phyloP scores from a whole-genome alignment of 2,113 vertebrate species.

The Emydocephalus ijimae region DNA sequence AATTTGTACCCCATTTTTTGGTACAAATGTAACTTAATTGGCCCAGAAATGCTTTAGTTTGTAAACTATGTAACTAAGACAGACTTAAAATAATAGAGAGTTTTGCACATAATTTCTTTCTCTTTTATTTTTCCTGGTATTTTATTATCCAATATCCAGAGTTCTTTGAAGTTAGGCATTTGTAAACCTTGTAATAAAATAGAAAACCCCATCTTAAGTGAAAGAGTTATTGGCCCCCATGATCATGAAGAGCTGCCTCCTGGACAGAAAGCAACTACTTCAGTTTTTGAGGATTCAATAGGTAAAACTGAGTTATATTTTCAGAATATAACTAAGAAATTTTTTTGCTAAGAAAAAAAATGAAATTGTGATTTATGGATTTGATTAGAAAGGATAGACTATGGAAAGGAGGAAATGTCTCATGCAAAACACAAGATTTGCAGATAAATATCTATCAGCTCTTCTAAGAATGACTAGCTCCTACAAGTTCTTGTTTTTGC shows the following conservation, averaged over 20 bases:
- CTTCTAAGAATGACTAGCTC: not conserved
- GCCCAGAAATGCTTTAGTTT: not conserved
- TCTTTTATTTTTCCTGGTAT: not conserved
- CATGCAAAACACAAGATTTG: not conserved
- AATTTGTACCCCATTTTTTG: not conserved
- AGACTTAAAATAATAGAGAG: not conserved
- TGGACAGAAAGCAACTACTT: not conserved
- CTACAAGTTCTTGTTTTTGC: not conserved
- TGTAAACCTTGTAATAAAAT: not conserved
- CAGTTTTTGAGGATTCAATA: not conserved
- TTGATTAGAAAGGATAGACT: not conserved
- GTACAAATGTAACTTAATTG: not conserved
- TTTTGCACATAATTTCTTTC: not conserved
- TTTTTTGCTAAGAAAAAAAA: not conserved
- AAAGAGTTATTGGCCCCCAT: not conserved
- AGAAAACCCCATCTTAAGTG: not conserved
- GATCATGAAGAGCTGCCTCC: not conserved
- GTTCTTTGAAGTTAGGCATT: not conserved
- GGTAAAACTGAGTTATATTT: not conserved
- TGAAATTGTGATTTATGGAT: not conserved
- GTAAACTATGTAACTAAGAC: not conserved
- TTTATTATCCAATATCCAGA: not conserved
- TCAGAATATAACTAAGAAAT: not conserved
- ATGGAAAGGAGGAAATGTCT: not conserved
- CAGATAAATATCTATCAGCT: not conserved